phyloP scores from a whole-genome alignment of 2,888 invertebrate species.

The Lagria hirta region DNA sequence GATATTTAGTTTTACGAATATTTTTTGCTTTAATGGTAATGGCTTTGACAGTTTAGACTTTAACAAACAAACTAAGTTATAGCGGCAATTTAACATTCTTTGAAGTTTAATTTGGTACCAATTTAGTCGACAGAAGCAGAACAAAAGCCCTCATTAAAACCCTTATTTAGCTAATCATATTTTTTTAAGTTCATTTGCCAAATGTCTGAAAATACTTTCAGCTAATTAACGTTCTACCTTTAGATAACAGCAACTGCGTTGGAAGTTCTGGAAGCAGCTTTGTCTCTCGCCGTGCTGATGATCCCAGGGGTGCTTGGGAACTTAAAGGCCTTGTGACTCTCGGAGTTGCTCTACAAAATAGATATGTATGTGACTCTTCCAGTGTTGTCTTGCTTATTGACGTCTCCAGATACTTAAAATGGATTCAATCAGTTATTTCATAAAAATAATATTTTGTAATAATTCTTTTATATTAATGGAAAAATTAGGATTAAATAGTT shows the following conservation, averaged over 20 bases:
- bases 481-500: too few relatives aligned
- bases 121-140: too few relatives aligned
- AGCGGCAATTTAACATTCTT: too few relatives aligned
- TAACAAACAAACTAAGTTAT: too few relatives aligned
- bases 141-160: too few relatives aligned
- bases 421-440: constrained; percentile 30
- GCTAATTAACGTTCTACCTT: constrained; percentile 1
- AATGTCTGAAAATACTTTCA: too few relatives aligned
- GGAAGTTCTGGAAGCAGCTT: constrained; percentile 36
- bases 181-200: too few relatives aligned
- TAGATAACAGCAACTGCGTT: constrained; percentile 19
- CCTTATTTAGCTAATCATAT: too few relatives aligned
- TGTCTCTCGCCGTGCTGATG: constrained; percentile 17
- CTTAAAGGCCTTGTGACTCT: constrained; percentile 34
- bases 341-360: constrained; percentile 32
- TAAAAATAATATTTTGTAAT: constrained; percentile 11
- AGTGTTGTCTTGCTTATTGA: constrained; percentile 27
- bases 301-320: constrained; percentile 24
- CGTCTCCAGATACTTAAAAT: constrained; percentile 30
- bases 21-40: too few relatives aligned
- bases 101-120: too few relatives aligned
- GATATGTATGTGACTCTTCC: constrained; percentile 27
- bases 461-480: not conserved
- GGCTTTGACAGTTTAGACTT: too few relatives aligned
- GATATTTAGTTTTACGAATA: too few relatives aligned